phyloP scores from a whole-genome alignment of 1,140 invertebrate genomes.

The Drosophila bifasciata region DNA sequence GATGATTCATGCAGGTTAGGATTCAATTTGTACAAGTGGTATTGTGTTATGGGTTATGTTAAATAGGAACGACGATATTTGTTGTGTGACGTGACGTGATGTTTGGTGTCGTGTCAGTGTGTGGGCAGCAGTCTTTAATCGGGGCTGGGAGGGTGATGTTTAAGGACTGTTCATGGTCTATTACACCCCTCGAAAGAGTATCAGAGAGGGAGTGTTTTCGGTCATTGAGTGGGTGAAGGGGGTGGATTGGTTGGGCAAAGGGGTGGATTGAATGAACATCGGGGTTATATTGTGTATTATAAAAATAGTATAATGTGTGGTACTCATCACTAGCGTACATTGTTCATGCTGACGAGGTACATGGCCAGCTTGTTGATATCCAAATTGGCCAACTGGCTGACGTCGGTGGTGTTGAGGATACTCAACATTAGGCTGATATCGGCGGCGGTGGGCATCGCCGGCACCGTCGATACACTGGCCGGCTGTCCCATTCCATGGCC shows the following conservation, averaged over 20 bases:
- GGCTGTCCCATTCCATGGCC: conserved; percentile 46
- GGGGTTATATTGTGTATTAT: conserved; percentile 5
- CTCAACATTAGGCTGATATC: conserved; percentile 83
- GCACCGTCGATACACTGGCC: conserved; percentile 43
- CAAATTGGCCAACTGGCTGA: conserved; percentile 85
- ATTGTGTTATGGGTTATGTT: conserved; percentile 12
- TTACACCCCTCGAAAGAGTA: conserved; percentile 38
- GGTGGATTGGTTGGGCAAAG: conserved; percentile 6
- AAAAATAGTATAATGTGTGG: conserved; percentile 32
- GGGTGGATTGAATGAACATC: conserved; percentile 9
- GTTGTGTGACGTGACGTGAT: conserved; percentile 23
- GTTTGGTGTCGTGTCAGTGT: conserved; percentile 45
- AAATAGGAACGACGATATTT: conserved; percentile 1
- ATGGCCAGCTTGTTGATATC: conserved; percentile 90
- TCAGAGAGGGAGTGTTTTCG: conserved; percentile 1
- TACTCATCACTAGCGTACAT: conserved; percentile 78
- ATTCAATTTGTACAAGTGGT: conserved; percentile 11
- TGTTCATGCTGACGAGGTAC: conserved; percentile 88
- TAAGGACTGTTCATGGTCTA: conserved; percentile 59
- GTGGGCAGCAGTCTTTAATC: conserved; percentile 19
- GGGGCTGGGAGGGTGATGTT: conserved; percentile 2
- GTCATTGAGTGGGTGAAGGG: conserved; percentile 12
- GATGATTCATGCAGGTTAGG: conserved; percentile 42
- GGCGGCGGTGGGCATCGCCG: conserved; percentile 82
- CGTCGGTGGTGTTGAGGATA: conserved; percentile 85